These are phyloP conservation scores for Sebastes iracundus DNA, from an alignment of 2,797 vertebrate genomes.

Conservation along the genomic window DNA sequence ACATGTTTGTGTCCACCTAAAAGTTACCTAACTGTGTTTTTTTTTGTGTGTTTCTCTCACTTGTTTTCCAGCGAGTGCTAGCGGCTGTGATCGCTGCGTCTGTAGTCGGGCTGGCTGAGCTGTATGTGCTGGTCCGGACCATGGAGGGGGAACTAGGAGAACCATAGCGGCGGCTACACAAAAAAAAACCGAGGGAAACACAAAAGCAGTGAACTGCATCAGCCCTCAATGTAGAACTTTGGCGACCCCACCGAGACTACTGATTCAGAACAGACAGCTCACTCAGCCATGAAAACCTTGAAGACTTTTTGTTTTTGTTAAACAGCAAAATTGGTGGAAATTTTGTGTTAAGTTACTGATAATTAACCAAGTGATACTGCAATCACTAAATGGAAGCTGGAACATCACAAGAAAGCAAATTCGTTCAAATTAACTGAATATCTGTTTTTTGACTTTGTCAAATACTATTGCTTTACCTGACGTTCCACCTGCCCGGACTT, in stretches of 20 bases:
- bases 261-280: neutral
- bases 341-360: neutral
- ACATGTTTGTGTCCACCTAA: neutral
- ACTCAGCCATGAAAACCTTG: neutral
- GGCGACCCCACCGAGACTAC: neutral
- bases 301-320: neutral
- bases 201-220: neutral
- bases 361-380: neutral
- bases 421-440: neutral
- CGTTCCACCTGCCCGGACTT: neutral
- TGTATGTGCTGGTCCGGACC: slow-evolving; percentile 93
- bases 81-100: slow-evolving; percentile 92
- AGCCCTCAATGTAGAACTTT: neutral
- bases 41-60: neutral
- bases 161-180: slow-evolving; percentile 66
- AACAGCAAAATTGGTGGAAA: neutral
- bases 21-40: neutral
- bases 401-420: neutral
- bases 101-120: slow-evolving; percentile 94
- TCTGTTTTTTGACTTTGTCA: neutral
- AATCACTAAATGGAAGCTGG: neutral
- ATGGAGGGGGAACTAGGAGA: slow-evolving; percentile 95
- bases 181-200: neutral
- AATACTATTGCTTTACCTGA: neutral
- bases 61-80: slow-evolving; percentile 80